phyloP scores from a whole-genome alignment of 2,113 vertebrate genomes.

The Pelecanoides urinatrix region DNA sequence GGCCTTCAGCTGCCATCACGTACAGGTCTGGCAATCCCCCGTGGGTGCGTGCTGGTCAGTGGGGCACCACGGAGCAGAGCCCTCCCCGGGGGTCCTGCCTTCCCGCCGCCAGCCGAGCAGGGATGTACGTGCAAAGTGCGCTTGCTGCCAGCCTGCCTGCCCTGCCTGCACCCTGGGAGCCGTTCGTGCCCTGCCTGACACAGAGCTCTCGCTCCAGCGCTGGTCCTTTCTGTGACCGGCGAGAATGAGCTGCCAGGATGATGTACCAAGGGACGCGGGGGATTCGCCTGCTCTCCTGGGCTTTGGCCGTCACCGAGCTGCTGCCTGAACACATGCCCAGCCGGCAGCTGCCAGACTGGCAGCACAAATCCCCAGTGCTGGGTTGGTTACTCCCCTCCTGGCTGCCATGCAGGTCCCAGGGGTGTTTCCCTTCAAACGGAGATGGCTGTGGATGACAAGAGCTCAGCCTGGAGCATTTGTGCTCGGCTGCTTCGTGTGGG shows the following conservation, averaged over 20 bases:
- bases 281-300: background rate
- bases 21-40: background rate
- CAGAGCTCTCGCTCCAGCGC: accelerated
- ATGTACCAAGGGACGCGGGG: background rate
- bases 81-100: background rate
- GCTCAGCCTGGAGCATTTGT: background rate
- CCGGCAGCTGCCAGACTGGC: background rate
- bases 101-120: background rate
- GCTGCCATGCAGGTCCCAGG: background rate
- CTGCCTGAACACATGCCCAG: background rate
- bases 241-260: background rate
- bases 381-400: background rate
- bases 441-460: background rate
- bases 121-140: accelerated
- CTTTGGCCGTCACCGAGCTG: background rate
- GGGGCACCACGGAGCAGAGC: background rate
- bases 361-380: background rate
- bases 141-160: background rate
- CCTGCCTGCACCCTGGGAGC: background rate
- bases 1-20: background rate
- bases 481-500: background rate
- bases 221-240: background rate
- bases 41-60: background rate
- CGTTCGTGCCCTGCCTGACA: accelerated
- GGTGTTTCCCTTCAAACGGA: background rate